phyloP scores from a whole-genome alignment of 2,113 vertebrate species.

The Cochlearius cochlearius region DNA sequence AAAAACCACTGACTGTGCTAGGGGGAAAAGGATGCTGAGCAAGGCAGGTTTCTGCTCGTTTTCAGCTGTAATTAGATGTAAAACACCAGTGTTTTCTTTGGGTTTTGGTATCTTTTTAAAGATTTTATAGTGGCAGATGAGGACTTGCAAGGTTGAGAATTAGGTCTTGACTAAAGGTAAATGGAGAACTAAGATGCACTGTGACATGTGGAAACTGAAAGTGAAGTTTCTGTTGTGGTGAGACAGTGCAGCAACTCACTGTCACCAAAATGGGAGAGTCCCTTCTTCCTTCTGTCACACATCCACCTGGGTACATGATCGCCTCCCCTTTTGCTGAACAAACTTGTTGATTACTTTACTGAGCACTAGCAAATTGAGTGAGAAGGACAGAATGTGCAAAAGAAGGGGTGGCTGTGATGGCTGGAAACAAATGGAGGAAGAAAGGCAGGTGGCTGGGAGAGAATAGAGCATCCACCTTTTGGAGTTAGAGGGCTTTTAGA shows the following conservation, averaged over 20 bases:
- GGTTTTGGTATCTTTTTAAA: neutral
- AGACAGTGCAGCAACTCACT: neutral
- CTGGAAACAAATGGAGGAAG: neutral
- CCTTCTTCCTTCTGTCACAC: neutral
- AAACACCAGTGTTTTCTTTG: neutral
- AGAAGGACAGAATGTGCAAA: neutral
- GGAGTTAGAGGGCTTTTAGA: neutral
- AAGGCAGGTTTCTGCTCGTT: neutral
- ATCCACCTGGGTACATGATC: neutral
- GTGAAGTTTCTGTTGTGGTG: neutral
- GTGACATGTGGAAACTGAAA: neutral
- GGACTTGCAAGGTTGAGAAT: neutral
- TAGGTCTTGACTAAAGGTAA: neutral
- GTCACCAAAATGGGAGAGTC: neutral
- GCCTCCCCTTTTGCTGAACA: neutral
- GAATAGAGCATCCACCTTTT: neutral
- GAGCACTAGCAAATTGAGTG: neutral
- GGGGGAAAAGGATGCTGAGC: neutral
- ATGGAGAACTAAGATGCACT: neutral
- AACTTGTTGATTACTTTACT: neutral
- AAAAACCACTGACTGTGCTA: neutral
- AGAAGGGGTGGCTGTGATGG: neutral
- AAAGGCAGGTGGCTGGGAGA: neutral
- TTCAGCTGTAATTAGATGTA: neutral
- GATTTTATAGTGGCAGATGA: neutral